Evolutionary conservation across 92 coral and sea anemone species (phyloP), one percentile per base, ranked within the genome.

Genomic region (Anthopleura xanthogrammica): DNA sequence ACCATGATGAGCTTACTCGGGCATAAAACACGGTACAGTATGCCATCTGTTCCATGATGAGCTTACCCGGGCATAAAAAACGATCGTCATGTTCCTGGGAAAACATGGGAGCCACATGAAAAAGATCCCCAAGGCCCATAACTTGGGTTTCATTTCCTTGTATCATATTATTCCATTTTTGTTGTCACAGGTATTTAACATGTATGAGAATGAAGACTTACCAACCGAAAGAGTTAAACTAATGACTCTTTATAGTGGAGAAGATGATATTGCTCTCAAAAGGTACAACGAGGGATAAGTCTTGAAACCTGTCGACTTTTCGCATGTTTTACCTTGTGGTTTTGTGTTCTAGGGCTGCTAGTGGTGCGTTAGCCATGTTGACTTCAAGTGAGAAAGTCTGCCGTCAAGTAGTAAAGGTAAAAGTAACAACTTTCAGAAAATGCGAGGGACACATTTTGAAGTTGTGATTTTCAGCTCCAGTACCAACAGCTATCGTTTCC

Each of bases 211-310:
- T 40, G 94, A 91, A 76, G 93, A 96, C 68, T 82, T 94, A 0
- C 93, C 94, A 13, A 96, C 99, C 1, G 99, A 96, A 68, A 87
- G 99, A 71, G 96, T 96, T 0, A 96, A 96, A 81, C 88, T 96
- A 16, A 75, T 96, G 82, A 92, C 95, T 0, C 79, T 94, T 19
- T 90, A 83, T 80, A 89, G 95, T 19, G 99, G 99, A 41, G 99
- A 96, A 75, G 99, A 96, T n/a, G 98, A 96, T 57, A 85, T 94
- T 75, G 89, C 90, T 46, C 83, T 95, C 19, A 86, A 95, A 54
- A 90, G 98, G 98, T 95, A 22, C 68, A 9, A 24, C 16, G n/a
- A 12, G 58, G 16, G 2, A 13, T 7, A 13, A 54, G 9, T 54
- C 16, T 10, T 10, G 16, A 13, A 54, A 29, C 36, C 36, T 29